Evolutionary conservation across 1,140 invertebrate genomes (phyloP).

Genomic region (Portunus trituberculatus): DNA sequence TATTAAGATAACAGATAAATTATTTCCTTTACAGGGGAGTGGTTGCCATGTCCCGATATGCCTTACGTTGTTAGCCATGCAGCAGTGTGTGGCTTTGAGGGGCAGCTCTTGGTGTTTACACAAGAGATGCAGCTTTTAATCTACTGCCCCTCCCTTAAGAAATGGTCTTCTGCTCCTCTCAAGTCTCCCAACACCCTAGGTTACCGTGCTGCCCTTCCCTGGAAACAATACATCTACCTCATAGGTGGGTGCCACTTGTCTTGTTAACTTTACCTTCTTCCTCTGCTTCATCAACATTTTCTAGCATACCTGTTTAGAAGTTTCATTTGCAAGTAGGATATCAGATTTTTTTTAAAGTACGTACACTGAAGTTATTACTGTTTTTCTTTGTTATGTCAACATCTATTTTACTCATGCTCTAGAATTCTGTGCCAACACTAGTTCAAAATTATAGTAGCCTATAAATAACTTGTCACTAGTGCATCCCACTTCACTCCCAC

Average conservation of each 20-base stretch:
- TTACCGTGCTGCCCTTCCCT: constrained; percentile 63
- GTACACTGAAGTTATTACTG: not conserved
- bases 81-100: constrained; percentile 64
- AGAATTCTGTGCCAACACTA: too few species aligned
- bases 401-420: too few species aligned
- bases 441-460: not conserved
- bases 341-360: too few species aligned
- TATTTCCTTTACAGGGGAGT: constrained; percentile 40
- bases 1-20: not conserved
- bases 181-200: constrained; percentile 58
- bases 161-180: constrained; percentile 64
- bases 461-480: not conserved
- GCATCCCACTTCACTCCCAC: not conserved
- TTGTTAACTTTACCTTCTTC: not conserved
- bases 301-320: too few species aligned
- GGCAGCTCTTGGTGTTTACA: constrained; percentile 60
- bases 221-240: constrained; percentile 52
- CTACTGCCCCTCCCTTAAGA: constrained; percentile 49
- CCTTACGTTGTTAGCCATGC: constrained; percentile 57
- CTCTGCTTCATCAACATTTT: too few species aligned
- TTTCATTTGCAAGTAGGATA: too few species aligned
- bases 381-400: not conserved
- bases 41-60: constrained; percentile 63
- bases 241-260: constrained; percentile 41
- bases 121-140: constrained; percentile 69